Base-by-base conservation (phyloP, 2,888 invertebrate genomes). In the Acanthoscelides obtectus region DNA sequence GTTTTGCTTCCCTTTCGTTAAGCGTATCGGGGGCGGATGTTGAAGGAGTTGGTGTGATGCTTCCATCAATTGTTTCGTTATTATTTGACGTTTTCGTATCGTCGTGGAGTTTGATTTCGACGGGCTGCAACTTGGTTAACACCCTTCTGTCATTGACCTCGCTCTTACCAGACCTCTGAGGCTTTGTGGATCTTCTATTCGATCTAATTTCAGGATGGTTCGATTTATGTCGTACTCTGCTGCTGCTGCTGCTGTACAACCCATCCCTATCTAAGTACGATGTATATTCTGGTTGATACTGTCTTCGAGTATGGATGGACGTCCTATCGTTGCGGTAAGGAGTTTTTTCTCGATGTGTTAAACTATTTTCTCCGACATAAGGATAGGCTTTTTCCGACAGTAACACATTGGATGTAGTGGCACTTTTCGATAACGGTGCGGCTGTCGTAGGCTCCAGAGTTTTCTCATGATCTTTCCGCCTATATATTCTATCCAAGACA, bases 1-100 rank as follows among this genome's bases (percentile, higher is more conserved):
- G 89, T 79, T 92, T 91, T 12, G 92, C 92, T 83, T 94, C 94
- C 67, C 95, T 88, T 77, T 95, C 94, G 77, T 89, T 88, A 22
- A 88, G 87, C 74, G 87, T 87, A 81, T 91, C 91, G 1, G 83
- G 81, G 68, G 86, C 86, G 64, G 87, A 87, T 8, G 82, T 82
- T 17, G 84, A 83, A 3, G 81, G 81, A 2, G 80, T 80, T 75
- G 87, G 85, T 75, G 88, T 89, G 72, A 89, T 88, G 20, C 82
- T 82, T n/a, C 80, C 81, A 25, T 76, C 22, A n/a, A 72, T 25
- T 12, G 64, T 12, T 8, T 71, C n/a, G 66, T 22, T 75, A 22
- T 3, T 75, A 69, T 71, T 80, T 75, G 72, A 72, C 20, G 71
- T 70, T 71, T 72, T 70, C 22, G 67, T 64, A 21, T 69, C 64